Percentiles rank a stretch among this genome's conserved stretches.
Evolutionary conservation across 1,140 invertebrate genomes (phyloP).

Genomic region (Bombus huntii): DNA sequence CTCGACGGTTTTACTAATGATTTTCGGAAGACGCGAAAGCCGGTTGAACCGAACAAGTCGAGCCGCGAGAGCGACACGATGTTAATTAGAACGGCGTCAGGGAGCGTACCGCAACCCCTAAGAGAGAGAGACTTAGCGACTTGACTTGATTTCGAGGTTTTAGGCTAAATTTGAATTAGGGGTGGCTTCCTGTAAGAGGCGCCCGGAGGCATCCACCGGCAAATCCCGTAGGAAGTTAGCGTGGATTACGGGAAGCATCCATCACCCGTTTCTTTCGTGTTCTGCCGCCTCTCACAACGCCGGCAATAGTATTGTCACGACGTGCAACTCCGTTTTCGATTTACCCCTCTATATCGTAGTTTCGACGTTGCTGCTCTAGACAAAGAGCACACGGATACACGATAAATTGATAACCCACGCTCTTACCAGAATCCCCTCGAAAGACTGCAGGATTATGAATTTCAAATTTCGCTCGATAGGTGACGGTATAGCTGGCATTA

Average conservation of each 20-base stretch:
- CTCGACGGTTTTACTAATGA: constrained; percentile 63
- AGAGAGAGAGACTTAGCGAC: constrained; percentile 70
- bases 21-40: constrained; percentile 65
- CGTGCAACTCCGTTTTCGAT: neutral
- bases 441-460: neutral
- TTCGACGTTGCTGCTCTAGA: neutral
- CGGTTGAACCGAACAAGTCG: constrained; percentile 64
- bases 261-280: constrained; percentile 74
- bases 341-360: too few relatives aligned
- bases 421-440: neutral
- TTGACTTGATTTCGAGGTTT: constrained; percentile 78
- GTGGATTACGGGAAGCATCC: constrained; percentile 75
- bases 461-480: constrained; percentile 39
- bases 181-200: constrained; percentile 56
- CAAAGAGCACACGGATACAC: too few relatives aligned
- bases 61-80: constrained; percentile 74
- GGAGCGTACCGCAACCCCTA: constrained; percentile 42
- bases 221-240: constrained; percentile 78
- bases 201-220: constrained; percentile 55
- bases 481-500: constrained; percentile 44
- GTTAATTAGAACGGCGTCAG: constrained; percentile 76
- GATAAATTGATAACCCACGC: constrained; percentile 2
- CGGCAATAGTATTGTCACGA: constrained; percentile 58
- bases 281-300: neutral
- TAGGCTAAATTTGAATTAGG: constrained; percentile 72